Base-by-base conservation (phyloP, 2,113 vertebrate genomes). In the Urocitellus parryii region DNA sequence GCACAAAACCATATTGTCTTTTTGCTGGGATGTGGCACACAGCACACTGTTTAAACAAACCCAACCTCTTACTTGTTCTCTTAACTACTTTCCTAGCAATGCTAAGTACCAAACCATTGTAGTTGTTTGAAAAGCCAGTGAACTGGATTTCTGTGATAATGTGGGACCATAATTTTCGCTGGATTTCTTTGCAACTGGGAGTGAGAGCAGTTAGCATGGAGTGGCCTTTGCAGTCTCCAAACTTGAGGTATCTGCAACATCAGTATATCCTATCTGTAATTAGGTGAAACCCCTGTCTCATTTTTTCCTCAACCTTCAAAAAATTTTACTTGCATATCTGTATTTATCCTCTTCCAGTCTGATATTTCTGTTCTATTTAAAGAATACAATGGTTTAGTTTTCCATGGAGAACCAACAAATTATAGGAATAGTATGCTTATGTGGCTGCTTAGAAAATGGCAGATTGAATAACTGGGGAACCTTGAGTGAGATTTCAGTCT, bases 401-500 rank as follows among this genome's bases (percentile, higher is more conserved):
- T 74, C 84, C 48, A 76, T 42, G 58, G 78, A 82, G 96, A 90
- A 91, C 8, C 80, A 74, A 80, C 65, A 92, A 91, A 45, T 39
- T 65, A 83, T 79, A 70, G 53, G 42, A 93, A 76, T 86, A 27
- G 25, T 24, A 48, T 34, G 25, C 89, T 81, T 65, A 89, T 92
- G 91, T 96, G 93, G 67, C 82, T 97, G 91, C 72, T 79, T 97
- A 96, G 96, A 85, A 98, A 97, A 92, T 53, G 96, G 90, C 97
- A 91, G 95, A 91, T 97, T 95, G 87, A 97, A 95, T 97, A 98
- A 97, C 48, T 56, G 85, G 76, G 9, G 95, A 48, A 82, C 37
- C 96, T 91, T 70, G 97, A 97, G 96, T 97, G 95, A 97, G 96
- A 96, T 98, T 98, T 98, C 97, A 96, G 53, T 97, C 91, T 97